Evolutionary conservation across 2,888 invertebrate species (phyloP).

Genomic region (Tenodera sinensis): DNA sequence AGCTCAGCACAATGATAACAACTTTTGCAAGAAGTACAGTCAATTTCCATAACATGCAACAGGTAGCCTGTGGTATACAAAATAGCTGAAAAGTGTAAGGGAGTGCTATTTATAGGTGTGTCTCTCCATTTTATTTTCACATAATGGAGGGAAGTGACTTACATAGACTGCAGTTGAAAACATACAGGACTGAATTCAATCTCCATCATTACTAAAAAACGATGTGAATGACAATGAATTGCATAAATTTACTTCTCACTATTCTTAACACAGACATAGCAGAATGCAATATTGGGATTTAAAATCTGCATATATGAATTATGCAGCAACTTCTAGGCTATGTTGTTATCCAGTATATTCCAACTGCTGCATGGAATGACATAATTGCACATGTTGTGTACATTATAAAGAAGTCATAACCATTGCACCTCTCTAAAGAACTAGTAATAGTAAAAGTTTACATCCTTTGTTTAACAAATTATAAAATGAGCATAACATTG

Average conservation of each 20-base stretch:
- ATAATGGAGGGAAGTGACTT: not conserved
- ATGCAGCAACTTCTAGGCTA: not conserved
- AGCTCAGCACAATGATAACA: not conserved
- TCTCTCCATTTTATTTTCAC: not conserved
- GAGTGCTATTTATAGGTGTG: not conserved
- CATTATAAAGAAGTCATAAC: not conserved
- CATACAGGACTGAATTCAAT: not conserved
- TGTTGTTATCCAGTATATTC: not conserved
- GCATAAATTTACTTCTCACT: no score
- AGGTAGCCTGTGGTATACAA: not conserved
- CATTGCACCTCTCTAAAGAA: not conserved
- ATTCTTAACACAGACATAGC: no score
- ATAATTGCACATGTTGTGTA: not conserved
- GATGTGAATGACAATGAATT: not conserved
- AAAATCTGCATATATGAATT: no score
- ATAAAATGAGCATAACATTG: not conserved
- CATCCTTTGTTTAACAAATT: not conserved
- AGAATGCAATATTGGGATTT: no score
- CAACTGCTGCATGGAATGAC: not conserved
- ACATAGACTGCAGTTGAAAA: not conserved
- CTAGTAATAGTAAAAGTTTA: not conserved
- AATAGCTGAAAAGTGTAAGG: not conserved
- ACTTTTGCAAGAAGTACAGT: not conserved
- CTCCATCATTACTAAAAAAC: not conserved
- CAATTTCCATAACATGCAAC: not conserved